Conservation (phyloP, 2,888 invertebrate genomes). For the Drosophila aldrichi region DNA sequence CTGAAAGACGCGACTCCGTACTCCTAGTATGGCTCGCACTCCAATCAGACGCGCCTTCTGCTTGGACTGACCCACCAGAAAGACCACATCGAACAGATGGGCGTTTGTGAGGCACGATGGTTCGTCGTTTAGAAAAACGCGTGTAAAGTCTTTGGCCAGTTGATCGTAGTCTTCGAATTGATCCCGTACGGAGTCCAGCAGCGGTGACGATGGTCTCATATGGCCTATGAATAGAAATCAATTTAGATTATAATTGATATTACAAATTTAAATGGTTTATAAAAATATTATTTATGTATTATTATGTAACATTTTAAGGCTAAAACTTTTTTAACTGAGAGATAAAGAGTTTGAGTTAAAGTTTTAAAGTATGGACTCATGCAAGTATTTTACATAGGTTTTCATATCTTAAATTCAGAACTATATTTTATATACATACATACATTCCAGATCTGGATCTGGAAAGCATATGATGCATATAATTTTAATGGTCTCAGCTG, state of each 20-base stretch:
- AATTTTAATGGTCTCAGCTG: too few relatives aligned
- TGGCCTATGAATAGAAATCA: conserved; percentile 87
- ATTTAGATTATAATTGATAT: not conserved
- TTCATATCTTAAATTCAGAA: not conserved
- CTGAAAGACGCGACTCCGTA: conserved; percentile 91
- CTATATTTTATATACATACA: not conserved
- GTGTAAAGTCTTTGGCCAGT: conserved; percentile 95
- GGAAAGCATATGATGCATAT: too few relatives aligned
- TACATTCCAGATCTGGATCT: not conserved
- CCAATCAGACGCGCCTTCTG: conserved; percentile 96
- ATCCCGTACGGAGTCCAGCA: conserved; percentile 96
- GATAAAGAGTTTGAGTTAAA: not conserved
- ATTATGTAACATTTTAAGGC: not conserved
- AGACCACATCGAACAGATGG: conserved; percentile 95
- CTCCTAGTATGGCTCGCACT: conserved; percentile 95
- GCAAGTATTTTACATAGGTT: not conserved
- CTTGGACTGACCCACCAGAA: conserved; percentile 95
- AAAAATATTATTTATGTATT: not conserved
- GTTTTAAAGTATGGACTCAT: not conserved
- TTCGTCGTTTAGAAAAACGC: conserved; percentile 94
- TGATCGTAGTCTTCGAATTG: conserved; percentile 98
- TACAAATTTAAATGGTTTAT: not conserved
- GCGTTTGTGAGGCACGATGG: conserved; percentile 92
- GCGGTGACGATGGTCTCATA: conserved; percentile 96
- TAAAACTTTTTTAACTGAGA: not conserved